phyloP scores from a whole-genome alignment of 2,113 vertebrate species.

The Sclerurus mexicanus region DNA sequence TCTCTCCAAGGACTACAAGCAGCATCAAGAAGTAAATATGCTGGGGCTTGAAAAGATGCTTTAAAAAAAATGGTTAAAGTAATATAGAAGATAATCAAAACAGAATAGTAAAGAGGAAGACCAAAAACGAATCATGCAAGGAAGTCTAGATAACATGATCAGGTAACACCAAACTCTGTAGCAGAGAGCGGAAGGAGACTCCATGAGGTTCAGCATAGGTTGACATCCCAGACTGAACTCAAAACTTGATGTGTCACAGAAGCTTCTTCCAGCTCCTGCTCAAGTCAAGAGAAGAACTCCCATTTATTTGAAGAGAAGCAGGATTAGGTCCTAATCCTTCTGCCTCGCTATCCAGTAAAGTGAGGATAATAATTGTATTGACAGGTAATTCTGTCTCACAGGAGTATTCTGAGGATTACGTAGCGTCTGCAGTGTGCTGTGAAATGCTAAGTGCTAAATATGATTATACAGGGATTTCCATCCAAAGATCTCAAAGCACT shows the following conservation, averaged over 20 bases:
- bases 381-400: constrained; percentile 71
- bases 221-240: neutral
- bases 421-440: constrained; percentile 62
- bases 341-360: constrained; percentile 53
- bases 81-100: neutral
- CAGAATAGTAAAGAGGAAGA: neutral
- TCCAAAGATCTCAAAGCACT: constrained; percentile 68
- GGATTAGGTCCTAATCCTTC: constrained; percentile 62
- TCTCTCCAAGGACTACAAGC: neutral
- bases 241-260: neutral
- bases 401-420: constrained; percentile 61
- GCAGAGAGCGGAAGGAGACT: neutral
- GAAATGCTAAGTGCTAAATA: constrained; percentile 71
- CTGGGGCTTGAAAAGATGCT: neutral
- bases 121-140: neutral
- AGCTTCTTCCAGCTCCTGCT: neutral
- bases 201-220: neutral
- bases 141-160: neutral
- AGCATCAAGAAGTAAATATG: neutral
- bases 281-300: constrained; percentile 5
- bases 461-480: constrained; percentile 69
- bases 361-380: constrained; percentile 71
- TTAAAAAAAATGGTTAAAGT: neutral
- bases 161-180: neutral
- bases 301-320: constrained; percentile 24